Conservation (phyloP, 2,113 vertebrate genomes). For the Tympanuchus pallidicinctus region DNA sequence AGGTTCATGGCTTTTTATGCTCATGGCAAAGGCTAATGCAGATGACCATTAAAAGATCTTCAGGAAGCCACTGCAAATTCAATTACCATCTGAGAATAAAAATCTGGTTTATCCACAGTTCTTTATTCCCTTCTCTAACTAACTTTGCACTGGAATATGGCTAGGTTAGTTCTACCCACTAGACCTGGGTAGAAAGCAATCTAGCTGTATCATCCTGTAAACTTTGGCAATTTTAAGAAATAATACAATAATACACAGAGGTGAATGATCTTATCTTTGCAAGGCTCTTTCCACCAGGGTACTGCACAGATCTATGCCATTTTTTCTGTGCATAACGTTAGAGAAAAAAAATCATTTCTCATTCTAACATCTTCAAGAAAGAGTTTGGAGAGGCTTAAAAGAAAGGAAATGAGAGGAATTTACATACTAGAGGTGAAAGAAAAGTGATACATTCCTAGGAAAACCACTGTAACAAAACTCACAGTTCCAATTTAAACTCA, state of each 20-base stretch:
- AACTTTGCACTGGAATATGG: neutral
- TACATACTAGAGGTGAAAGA: neutral
- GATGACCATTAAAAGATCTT: neutral
- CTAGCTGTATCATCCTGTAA: neutral
- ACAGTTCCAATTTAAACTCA: neutral
- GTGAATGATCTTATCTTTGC: neutral
- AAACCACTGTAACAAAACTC: neutral
- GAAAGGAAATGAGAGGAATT: neutral
- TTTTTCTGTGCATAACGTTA: neutral
- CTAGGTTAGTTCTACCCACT: neutral
- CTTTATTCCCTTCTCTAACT: neutral
- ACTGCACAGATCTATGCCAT: neutral
- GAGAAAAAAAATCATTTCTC: neutral
- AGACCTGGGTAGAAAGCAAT: neutral
- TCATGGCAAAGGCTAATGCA: neutral
- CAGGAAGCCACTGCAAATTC: neutral
- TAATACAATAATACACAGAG: neutral
- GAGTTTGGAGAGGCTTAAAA: neutral
- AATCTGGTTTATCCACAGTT: neutral
- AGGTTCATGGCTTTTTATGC: conserved; percentile 27
- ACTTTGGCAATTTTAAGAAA: neutral
- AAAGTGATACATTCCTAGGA: neutral
- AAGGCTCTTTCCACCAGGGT: neutral
- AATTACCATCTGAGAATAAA: neutral
- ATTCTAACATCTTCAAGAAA: neutral